These are phyloP conservation scores for Ancistrus triradiatus DNA, from an alignment of 2,113 vertebrate genomes.

Conservation along the genomic window DNA sequence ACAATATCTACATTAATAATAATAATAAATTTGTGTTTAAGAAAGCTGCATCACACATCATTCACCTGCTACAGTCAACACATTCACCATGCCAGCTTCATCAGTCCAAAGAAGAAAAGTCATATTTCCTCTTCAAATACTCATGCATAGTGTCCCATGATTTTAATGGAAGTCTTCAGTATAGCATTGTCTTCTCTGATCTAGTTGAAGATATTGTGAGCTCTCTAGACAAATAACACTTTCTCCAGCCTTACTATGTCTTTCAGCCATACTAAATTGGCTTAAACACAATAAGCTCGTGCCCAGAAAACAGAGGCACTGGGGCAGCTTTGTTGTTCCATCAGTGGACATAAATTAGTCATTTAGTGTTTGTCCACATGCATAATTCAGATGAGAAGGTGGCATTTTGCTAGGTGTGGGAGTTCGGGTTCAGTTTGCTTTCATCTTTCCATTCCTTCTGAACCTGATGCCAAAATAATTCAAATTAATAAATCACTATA, in stretches of 20 bases:
- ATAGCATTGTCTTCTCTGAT: background rate
- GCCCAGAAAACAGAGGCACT: constrained; percentile 44
- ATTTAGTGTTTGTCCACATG: constrained; percentile 59
- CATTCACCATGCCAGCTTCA: no score
- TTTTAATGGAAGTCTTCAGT: no score
- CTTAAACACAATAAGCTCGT: constrained; percentile 42
- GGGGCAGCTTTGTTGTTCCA: constrained; percentile 50
- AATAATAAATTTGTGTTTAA: no score
- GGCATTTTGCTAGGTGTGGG: constrained; percentile 54
- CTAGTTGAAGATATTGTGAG: background rate
- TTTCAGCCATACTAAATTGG: constrained; percentile 49
- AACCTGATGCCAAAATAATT: background rate
- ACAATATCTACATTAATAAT: no score
- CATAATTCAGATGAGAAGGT: constrained; percentile 66
- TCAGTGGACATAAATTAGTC: constrained; percentile 65
- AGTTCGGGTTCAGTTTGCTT: constrained; percentile 32
- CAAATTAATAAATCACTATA: background rate
- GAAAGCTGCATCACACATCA: no score
- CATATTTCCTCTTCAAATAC: background rate
- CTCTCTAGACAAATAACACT: background rate
- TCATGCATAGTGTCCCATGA: background rate
- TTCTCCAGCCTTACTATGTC: constrained; percentile 8
- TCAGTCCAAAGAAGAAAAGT: constrained; percentile 50
- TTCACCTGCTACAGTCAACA: no score
- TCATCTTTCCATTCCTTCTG: constrained; percentile 19